A percentile compares a stretch with the other conserved stretches of the same genome.
These are phyloP conservation scores for Aythya baeri DNA, from an alignment of 2,113 vertebrate species.

Conservation along the genomic window DNA sequence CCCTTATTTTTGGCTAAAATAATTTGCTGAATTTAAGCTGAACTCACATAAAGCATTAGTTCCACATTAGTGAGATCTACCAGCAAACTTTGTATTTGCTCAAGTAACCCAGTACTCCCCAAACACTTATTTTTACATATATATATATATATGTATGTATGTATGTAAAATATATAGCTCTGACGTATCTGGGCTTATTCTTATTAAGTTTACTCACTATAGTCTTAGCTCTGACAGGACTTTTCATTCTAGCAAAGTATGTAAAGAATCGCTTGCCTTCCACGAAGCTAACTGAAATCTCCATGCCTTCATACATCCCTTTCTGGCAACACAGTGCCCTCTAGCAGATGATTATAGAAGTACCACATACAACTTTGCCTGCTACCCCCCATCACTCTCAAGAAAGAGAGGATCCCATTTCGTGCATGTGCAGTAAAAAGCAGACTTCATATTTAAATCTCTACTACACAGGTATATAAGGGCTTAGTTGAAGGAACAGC, in stretches of 20 bases:
- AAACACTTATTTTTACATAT: not conserved
- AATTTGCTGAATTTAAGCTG: not conserved
- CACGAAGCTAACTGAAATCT: accelerated
- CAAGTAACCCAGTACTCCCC: not conserved
- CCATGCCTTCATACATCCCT: not conserved
- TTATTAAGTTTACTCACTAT: not conserved
- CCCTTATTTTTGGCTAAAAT: not conserved
- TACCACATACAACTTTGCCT: accelerated
- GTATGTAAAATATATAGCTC: not conserved
- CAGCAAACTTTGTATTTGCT: not conserved
- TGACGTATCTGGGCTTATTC: not conserved
- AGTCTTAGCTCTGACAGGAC: not conserved
- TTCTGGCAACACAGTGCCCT: not conserved
- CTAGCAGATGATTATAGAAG: not conserved
- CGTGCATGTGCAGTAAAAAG: not conserved
- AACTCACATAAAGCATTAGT: not conserved
- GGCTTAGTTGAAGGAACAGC: not conserved
- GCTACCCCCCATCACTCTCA: not conserved
- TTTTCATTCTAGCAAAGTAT: not conserved
- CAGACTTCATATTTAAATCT: not conserved
- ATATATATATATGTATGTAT: no score
- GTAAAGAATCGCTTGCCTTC: not conserved
- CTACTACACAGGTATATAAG: not conserved
- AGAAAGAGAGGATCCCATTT: not conserved
- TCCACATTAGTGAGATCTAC: not conserved